These are phyloP conservation scores for Dusona sp. DNA, from an alignment of 2,888 invertebrate species.

Conservation along the genomic window DNA sequence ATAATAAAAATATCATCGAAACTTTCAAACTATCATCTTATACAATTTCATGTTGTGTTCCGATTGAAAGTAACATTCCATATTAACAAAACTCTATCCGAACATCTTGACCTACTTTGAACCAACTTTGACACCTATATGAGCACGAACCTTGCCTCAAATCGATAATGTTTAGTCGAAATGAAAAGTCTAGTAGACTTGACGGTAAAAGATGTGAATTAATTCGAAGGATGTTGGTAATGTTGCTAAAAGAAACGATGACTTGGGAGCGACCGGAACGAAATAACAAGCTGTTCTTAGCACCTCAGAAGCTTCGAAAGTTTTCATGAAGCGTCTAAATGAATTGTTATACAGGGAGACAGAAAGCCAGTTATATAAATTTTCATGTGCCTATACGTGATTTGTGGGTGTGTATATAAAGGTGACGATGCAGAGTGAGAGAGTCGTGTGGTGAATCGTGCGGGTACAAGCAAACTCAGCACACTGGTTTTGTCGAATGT, in stretches of 20 bases:
- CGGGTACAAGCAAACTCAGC: not conserved
- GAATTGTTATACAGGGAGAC: not conserved
- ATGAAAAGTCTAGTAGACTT: not conserved
- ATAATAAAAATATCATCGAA: not conserved
- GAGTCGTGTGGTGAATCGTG: conserved; percentile 26
- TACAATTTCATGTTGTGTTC: not conserved
- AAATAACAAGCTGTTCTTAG: conserved; percentile 20
- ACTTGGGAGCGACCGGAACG: not conserved
- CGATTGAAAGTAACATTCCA: not conserved
- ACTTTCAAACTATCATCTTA: not conserved
- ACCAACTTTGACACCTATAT: not conserved
- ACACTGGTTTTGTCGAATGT: not conserved
- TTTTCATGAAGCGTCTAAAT: not conserved
- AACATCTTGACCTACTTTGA: not conserved
- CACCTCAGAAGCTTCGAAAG: conserved; percentile 16
- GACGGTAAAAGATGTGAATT: not conserved
- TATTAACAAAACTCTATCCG: not conserved
- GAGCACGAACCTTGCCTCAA: not conserved
- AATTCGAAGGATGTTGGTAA: not conserved
- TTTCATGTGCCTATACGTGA: conserved; percentile 22
- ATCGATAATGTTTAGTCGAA: not conserved
- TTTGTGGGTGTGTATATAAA: not conserved
- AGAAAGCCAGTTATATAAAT: conserved; percentile 1
- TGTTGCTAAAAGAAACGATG: not conserved
- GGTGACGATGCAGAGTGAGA: conserved; percentile 20